These are phyloP conservation scores for Pteromalus puparum DNA, from an alignment of 1,140 invertebrate genomes.

Conservation along the genomic window DNA sequence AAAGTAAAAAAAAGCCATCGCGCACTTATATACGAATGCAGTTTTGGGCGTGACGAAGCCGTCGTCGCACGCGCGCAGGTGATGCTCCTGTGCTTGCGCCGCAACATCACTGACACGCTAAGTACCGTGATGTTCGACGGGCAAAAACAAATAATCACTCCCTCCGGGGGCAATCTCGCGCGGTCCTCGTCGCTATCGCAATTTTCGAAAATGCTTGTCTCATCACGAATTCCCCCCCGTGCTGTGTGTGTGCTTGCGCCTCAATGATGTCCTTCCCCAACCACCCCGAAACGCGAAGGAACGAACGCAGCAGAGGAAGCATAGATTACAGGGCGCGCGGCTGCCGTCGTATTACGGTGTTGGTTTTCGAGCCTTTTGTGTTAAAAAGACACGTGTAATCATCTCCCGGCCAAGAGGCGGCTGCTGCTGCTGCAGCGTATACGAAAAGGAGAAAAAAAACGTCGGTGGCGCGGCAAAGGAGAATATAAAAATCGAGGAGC, in stretches of 20 bases:
- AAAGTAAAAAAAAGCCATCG: background rate
- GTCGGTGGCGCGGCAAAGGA: background rate
- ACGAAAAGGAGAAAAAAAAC: conserved; percentile 56
- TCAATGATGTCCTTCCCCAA: conserved; percentile 4
- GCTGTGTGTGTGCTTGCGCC: conserved; percentile 24
- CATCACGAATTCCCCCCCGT: conserved; percentile 66
- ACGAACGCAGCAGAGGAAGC: conserved; percentile 37
- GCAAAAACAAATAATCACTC: conserved; percentile 74
- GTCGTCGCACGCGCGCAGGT: conserved; percentile 58
- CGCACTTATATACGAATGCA: background rate
- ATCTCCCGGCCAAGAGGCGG: conserved; percentile 61
- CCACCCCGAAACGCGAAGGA: conserved; percentile 1
- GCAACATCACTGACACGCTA: conserved; percentile 63
- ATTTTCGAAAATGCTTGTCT: conserved; percentile 74
- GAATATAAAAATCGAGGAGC: conserved; percentile 59
- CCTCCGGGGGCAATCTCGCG: conserved; percentile 3
- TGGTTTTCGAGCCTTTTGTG: conserved; percentile 77
- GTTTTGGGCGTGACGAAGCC: conserved; percentile 44
- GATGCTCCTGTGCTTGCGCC: conserved; percentile 54
- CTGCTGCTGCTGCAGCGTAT: conserved; percentile 54
- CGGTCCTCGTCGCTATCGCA: conserved; percentile 62
- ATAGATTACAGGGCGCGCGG: conserved; percentile 74
- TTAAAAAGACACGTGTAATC: conserved; percentile 76
- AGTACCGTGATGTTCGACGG: conserved; percentile 65
- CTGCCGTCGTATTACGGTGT: conserved; percentile 74